phyloP scores from a whole-genome alignment of 2,888 invertebrate genomes.

The Morpho deidamia region DNA sequence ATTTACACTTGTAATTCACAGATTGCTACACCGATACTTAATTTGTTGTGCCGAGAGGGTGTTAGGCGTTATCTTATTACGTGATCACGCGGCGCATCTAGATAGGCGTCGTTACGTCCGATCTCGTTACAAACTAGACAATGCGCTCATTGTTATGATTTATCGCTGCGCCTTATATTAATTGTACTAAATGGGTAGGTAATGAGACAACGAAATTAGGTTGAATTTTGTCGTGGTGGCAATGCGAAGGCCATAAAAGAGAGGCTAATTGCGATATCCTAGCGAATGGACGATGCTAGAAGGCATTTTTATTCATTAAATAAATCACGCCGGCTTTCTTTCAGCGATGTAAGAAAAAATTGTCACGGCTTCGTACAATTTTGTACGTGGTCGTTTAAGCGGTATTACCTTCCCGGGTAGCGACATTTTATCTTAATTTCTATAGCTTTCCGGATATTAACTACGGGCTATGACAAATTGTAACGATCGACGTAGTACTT shows the following conservation, averaged over 20 bases:
- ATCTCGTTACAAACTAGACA: constrained; percentile 16
- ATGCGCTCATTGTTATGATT: constrained; percentile 16
- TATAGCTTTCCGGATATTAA: constrained; percentile 45
- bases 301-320: constrained; percentile 77
- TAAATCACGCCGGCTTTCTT: constrained; percentile 66
- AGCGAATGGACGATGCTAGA: constrained; percentile 42
- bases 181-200: constrained; percentile 12
- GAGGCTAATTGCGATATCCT: constrained; percentile 66
- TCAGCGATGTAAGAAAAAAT: constrained; percentile 65
- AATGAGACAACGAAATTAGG: constrained; percentile 12
- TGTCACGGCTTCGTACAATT: constrained; percentile 74
- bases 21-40: constrained; percentile 56
- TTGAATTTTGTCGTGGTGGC: constrained; percentile 22
- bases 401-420: constrained; percentile 59
- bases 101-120: constrained; percentile 35
- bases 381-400: constrained; percentile 69
- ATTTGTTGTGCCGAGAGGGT: constrained; percentile 55
- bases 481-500: constrained; percentile 22
- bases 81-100: constrained; percentile 43
- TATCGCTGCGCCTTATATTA: constrained; percentile 14
- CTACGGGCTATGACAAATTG: constrained; percentile 31
- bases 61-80: constrained; percentile 46
- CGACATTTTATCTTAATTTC: constrained; percentile 74
- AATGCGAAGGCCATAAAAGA: constrained; percentile 55
- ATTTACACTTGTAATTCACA: constrained; percentile 78